Conservation (phyloP, 2,113 vertebrate species). For the Cephalophus harveyi region DNA sequence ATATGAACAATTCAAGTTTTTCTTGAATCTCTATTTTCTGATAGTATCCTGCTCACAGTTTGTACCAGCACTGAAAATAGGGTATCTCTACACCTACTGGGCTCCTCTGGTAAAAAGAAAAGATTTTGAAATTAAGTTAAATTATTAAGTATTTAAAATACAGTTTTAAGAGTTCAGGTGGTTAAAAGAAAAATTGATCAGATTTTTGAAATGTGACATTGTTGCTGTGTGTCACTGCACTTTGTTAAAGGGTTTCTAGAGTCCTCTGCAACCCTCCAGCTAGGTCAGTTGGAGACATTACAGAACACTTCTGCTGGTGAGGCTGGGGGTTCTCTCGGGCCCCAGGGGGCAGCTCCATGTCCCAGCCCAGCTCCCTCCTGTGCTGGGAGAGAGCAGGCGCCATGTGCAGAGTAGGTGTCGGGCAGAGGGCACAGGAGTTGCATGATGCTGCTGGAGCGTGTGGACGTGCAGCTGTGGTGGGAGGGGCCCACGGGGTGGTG, state of each 20-base stretch:
- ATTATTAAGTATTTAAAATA: neutral
- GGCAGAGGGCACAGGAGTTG: too few species aligned
- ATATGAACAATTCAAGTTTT: constrained; percentile 99
- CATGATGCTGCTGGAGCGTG: fast-evolving
- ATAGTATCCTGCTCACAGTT: constrained; percentile 98
- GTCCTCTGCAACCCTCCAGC: neutral
- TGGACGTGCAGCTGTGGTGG: fast-evolving
- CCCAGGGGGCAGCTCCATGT: too few species aligned
- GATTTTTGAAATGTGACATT: neutral
- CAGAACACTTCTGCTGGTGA: neutral
- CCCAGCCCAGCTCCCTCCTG: neutral
- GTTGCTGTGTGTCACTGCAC: neutral
- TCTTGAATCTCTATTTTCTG: constrained; percentile 99
- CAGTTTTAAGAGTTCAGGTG: neutral
- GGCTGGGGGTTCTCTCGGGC: too few species aligned
- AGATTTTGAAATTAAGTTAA: constrained; percentile 32
- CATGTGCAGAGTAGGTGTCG: fast-evolving
- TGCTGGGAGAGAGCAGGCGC: neutral
- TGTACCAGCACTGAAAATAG: constrained; percentile 94
- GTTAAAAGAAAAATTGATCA: neutral
- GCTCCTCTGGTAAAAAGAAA: constrained; percentile 92
- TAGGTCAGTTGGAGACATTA: neutral
- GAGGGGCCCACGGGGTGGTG: fast-evolving
- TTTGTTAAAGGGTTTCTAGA: neutral
- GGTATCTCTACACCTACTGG: constrained; percentile 99